phyloP scores from a whole-genome alignment of 1,140 invertebrate species.

The Drosophila gunungcola region DNA sequence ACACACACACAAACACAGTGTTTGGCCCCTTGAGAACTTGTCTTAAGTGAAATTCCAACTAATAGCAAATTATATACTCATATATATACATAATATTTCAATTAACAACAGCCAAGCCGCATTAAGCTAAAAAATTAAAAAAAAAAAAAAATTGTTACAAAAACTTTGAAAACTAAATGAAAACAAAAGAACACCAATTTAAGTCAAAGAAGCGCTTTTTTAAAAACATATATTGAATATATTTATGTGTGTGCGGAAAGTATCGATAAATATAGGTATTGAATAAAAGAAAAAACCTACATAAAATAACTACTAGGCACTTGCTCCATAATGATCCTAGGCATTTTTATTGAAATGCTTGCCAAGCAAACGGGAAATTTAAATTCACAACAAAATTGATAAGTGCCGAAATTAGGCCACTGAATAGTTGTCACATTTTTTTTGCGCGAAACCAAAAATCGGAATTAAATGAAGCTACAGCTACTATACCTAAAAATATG shows the following conservation, averaged over 20 bases:
- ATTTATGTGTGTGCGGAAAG: conserved; percentile 2
- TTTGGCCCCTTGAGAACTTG: conserved; percentile 31
- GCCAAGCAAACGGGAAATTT: conserved; percentile 29
- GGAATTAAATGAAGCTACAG: not conserved
- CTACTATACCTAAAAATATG: conserved; percentile 17
- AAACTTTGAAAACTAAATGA: conserved; percentile 5
- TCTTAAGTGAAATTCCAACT: conserved; percentile 58
- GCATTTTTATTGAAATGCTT: conserved; percentile 81
- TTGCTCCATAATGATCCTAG: conserved; percentile 43
- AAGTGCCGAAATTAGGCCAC: conserved; percentile 29
- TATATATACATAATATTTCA: conserved; percentile 40
- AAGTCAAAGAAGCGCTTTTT: conserved; percentile 57
- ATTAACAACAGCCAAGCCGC: conserved; percentile 49
- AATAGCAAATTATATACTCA: conserved; percentile 46
- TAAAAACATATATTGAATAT: conserved; percentile 22
- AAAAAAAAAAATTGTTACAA: conserved; percentile 14
- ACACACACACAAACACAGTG: conserved; percentile 11
- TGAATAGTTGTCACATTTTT: conserved; percentile 48
- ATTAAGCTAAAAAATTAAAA: conserved; percentile 3
- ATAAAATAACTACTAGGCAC: conserved; percentile 51
- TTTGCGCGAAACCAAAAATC: not conserved
- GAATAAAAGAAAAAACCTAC: conserved; percentile 4
- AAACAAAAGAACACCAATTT: conserved; percentile 58
- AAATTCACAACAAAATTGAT: conserved; percentile 24
- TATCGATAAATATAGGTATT: conserved; percentile 37